Percentiles rank a stretch among this genome's conserved stretches.
Conservation (phyloP, 2,113 vertebrate genomes). For the Progne subis region DNA sequence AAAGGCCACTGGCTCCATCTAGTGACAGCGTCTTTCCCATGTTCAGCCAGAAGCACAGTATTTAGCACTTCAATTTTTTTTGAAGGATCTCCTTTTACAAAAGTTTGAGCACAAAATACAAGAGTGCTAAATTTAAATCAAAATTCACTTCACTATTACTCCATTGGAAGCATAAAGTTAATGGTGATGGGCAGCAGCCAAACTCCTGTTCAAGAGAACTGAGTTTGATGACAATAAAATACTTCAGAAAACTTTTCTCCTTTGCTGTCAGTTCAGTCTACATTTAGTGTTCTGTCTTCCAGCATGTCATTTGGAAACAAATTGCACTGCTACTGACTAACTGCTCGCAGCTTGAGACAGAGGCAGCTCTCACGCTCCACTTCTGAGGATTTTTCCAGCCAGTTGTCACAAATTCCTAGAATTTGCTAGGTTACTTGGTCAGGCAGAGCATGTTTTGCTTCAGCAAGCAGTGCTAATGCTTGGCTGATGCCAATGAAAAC, state of each 20-base stretch:
- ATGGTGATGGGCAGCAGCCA: background rate
- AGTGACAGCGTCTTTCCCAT: background rate
- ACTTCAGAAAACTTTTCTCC: background rate
- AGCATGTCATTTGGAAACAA: background rate
- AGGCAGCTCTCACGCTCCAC: background rate
- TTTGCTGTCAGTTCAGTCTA: background rate
- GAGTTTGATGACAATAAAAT: background rate
- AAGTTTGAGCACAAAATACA: background rate
- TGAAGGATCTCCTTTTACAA: background rate
- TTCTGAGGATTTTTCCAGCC: background rate
- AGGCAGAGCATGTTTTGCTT: background rate
- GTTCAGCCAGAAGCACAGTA: background rate
- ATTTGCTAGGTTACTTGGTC: background rate
- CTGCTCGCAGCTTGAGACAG: background rate
- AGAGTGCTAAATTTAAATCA: background rate
- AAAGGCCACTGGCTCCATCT: slow-evolving; percentile 21
- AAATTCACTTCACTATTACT: background rate
- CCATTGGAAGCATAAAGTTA: background rate
- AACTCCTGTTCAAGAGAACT: background rate
- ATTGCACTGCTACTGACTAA: background rate
- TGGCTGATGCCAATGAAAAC: background rate
- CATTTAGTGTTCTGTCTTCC: background rate
- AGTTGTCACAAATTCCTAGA: background rate
- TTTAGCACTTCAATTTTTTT: background rate
- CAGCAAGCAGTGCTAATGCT: background rate